phyloP scores from a whole-genome alignment of 2,888 invertebrate species.

The Argynnis bischoffii region DNA sequence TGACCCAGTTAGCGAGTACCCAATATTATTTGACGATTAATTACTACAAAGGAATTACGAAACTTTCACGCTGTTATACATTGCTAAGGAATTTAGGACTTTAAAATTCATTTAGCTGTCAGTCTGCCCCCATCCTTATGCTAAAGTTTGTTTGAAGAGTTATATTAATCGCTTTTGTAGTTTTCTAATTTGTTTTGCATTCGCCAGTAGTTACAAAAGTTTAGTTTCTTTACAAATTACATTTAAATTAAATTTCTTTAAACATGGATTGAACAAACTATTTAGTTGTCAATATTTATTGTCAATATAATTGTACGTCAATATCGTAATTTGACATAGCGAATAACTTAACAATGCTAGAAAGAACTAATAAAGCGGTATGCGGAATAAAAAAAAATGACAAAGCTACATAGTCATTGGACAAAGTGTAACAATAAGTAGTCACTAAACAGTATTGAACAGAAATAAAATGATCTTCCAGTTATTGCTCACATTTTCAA shows the following conservation, averaged over 20 bases:
- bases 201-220: background rate
- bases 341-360: too few relatives aligned
- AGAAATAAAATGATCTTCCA: too few relatives aligned
- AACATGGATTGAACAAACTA: too few relatives aligned
- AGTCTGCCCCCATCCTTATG: background rate
- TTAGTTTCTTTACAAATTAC: background rate
- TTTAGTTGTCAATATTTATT: too few relatives aligned
- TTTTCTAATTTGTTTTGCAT: background rate
- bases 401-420: too few relatives aligned
- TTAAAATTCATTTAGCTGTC: constrained; percentile 11
- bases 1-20: constrained; percentile 53
- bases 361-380: too few relatives aligned
- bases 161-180: constrained; percentile 13
- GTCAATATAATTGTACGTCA: too few relatives aligned
- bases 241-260: background rate
- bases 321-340: too few relatives aligned
- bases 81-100: constrained; percentile 13
- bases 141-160: constrained; percentile 8
- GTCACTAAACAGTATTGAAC: too few relatives aligned
- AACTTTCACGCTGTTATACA: constrained; percentile 8
- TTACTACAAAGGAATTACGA: constrained; percentile 27
- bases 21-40: constrained; percentile 30
- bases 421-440: too few relatives aligned
- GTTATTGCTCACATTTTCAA: too few relatives aligned
- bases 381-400: too few relatives aligned